Evolutionary conservation across 92 coral and sea anemone genomes (phyloP).

Genomic region (Palythoa grandis): DNA sequence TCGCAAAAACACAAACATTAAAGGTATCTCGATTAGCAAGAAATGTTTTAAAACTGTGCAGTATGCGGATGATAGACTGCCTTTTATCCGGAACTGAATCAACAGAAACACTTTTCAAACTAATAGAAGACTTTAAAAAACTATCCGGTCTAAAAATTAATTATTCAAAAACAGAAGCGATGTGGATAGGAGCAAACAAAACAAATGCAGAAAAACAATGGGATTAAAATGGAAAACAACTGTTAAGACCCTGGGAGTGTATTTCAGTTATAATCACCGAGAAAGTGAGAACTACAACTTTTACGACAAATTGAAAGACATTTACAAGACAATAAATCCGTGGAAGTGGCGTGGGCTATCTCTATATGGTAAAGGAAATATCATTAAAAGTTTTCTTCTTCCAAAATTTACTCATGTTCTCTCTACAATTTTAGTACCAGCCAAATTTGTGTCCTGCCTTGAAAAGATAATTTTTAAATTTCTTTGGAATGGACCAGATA

Average conservation of each 20-base stretch:
- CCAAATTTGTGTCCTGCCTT: not conserved
- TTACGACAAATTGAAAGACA: slow-evolving; percentile 17
- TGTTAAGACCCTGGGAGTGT: slow-evolving; percentile 31
- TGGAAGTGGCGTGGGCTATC: slow-evolving; percentile 44
- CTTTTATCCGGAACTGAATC: not conserved
- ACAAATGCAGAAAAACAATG: slow-evolving; percentile 9
- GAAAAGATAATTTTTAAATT: slow-evolving; percentile 10
- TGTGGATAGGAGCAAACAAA: slow-evolving; percentile 41
- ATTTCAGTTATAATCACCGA: slow-evolving; percentile 29
- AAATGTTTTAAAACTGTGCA: not conserved
- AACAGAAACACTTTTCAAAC: not conserved
- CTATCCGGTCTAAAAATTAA: not conserved
- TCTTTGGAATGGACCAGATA: slow-evolving; percentile 17
- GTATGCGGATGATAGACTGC: slow-evolving; percentile 24
- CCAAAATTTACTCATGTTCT: slow-evolving; percentile 30
- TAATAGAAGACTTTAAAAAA: not conserved
- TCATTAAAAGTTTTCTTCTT: slow-evolving; percentile 18
- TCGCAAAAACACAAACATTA: slow-evolving; percentile 8
- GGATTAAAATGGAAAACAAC: slow-evolving; percentile 5
- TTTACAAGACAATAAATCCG: slow-evolving; percentile 20
- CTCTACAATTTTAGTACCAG: slow-evolving; percentile 26
- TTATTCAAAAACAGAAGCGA: slow-evolving; percentile 17
- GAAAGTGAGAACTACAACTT: slow-evolving; percentile 21
- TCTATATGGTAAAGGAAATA: slow-evolving; percentile 14
- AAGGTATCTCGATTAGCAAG: not conserved